These are phyloP conservation scores for Phalacrocorax carbo DNA, from an alignment of 2,113 vertebrate genomes.

Conservation along the genomic window DNA sequence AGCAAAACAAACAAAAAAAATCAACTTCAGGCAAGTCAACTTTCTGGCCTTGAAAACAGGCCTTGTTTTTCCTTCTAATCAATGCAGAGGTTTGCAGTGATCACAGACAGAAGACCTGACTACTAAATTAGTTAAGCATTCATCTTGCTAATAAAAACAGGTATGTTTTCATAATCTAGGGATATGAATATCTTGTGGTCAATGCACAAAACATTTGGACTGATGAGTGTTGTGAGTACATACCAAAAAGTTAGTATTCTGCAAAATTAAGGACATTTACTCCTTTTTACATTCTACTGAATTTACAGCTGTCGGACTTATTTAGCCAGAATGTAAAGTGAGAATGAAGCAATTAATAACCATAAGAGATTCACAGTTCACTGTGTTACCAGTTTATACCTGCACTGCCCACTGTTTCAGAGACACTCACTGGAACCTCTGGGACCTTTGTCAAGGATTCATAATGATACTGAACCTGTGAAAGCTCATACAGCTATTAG, in stretches of 20 bases:
- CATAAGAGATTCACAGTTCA: not conserved
- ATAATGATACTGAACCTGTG: not conserved
- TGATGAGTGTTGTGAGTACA: not conserved
- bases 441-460: not conserved
- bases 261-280: not conserved
- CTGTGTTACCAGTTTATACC: not conserved
- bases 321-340: not conserved
- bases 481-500: not conserved
- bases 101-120: not conserved
- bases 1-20: not conserved
- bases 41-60: not conserved
- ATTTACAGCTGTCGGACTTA: not conserved
- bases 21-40: not conserved
- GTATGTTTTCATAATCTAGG: not conserved
- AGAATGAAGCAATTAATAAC: not conserved
- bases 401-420: not conserved
- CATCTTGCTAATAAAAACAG: not conserved
- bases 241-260: not conserved
- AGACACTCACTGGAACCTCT: not conserved
- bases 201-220: not conserved
- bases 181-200: rapidly evolving
- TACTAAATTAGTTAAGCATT: not conserved
- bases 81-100: not conserved
- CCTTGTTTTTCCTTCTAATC: not conserved
- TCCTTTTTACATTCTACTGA: not conserved